phyloP scores from a whole-genome alignment of 2,797 vertebrate species.

The Tangara arthus region DNA sequence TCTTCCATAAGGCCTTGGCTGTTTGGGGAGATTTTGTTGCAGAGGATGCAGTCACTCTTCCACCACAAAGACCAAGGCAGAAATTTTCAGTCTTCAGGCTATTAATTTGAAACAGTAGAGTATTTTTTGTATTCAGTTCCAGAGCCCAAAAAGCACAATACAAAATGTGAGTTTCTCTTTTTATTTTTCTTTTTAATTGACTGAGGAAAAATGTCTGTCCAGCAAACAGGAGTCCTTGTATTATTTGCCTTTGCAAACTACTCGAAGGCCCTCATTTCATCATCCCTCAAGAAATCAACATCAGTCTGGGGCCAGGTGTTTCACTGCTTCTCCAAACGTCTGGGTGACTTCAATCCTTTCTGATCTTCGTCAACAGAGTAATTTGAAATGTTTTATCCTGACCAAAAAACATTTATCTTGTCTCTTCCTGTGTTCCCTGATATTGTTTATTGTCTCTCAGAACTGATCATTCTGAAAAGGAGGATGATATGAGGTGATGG shows the following conservation, averaged over 20 bases:
- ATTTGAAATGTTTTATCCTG: neutral
- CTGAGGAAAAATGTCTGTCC: fast-evolving
- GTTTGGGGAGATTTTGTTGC: neutral
- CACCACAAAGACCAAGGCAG: neutral
- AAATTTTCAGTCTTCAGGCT: neutral
- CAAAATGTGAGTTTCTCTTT: neutral
- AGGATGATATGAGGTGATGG: neutral
- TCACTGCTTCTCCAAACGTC: neutral
- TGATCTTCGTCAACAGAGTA: neutral
- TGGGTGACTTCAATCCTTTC: neutral
- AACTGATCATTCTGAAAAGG: neutral
- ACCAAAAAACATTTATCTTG: neutral
- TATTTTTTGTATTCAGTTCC: neutral
- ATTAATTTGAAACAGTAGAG: neutral
- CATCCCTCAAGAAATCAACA: neutral
- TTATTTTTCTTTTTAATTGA: neutral
- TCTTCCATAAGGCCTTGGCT: neutral
- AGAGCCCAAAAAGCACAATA: neutral
- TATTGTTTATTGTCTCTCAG: neutral
- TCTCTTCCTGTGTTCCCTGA: neutral
- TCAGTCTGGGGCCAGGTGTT: neutral
- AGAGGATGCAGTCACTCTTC: neutral
- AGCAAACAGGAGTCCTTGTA: neutral
- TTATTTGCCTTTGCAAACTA: neutral
- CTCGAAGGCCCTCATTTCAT: neutral